These are phyloP conservation scores for Ditula angustiorana DNA, from an alignment of 2,888 invertebrate genomes.

Conservation along the genomic window DNA sequence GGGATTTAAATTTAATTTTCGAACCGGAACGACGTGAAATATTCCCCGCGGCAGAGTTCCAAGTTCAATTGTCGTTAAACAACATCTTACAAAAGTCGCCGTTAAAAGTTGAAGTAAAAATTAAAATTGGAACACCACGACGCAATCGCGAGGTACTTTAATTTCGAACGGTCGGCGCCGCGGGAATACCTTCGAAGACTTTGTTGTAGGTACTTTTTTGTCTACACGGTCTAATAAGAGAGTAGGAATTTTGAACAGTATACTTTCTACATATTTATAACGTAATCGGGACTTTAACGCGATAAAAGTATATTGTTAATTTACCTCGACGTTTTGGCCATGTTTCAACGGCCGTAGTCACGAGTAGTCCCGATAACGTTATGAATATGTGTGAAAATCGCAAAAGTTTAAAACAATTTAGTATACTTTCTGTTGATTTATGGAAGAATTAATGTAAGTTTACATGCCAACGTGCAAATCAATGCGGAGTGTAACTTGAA, in stretches of 20 bases:
- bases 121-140: slow-evolving; percentile 56
- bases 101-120: slow-evolving; percentile 58
- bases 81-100: slow-evolving; percentile 63
- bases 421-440: too few relatives aligned
- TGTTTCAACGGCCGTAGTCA: too few relatives aligned
- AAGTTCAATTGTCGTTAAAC: slow-evolving; percentile 69
- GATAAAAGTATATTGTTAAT: too few relatives aligned
- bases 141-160: slow-evolving; percentile 43
- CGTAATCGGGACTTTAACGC: too few relatives aligned
- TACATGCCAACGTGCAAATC: too few relatives aligned
- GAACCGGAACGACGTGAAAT: slow-evolving; percentile 78
- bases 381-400: too few relatives aligned
- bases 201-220: slow-evolving; percentile 17
- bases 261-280: too few relatives aligned
- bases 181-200: slow-evolving; percentile 34
- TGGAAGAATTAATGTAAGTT: too few relatives aligned
- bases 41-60: slow-evolving; percentile 71
- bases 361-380: too few relatives aligned
- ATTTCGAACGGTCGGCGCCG: slow-evolving; percentile 26
- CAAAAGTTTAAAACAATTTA: too few relatives aligned
- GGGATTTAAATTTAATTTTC: slow-evolving; percentile 85
- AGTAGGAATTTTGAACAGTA: slow-evolving; percentile 12
- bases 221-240: slow-evolving; percentile 9
- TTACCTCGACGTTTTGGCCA: too few relatives aligned
- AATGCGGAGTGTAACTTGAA: too few relatives aligned